A percentile compares a stretch with the other conserved stretches of the same genome.
These are phyloP conservation scores for Urophycis tenuis DNA, from an alignment of 2,797 vertebrate genomes.

Conservation along the genomic window DNA sequence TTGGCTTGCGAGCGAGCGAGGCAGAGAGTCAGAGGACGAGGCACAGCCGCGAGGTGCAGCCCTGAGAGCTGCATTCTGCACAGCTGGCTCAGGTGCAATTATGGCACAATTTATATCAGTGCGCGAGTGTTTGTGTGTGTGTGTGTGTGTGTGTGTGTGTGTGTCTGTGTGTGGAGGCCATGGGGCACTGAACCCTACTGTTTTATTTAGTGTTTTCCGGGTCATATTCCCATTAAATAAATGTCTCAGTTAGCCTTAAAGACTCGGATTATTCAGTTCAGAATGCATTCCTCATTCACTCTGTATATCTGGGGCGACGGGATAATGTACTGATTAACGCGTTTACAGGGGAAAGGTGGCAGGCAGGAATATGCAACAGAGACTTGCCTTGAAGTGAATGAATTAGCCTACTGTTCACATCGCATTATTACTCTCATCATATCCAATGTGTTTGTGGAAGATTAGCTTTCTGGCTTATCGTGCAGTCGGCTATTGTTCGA, in stretches of 20 bases:
- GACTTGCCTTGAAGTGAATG: conserved; percentile 55
- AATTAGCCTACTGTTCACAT: conserved; percentile 66
- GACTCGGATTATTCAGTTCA: conserved; percentile 50
- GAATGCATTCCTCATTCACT: conserved; percentile 62
- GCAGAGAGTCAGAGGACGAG: no score
- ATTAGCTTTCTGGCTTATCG: conserved; percentile 48
- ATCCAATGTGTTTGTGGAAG: conserved; percentile 55
- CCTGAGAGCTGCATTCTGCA: conserved; percentile 57
- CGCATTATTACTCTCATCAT: conserved; percentile 52
- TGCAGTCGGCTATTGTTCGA: background rate
- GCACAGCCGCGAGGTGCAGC: conserved; percentile 39
- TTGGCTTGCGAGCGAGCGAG: conserved; percentile 59
- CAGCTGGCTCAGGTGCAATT: conserved; percentile 52
- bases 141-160: conserved; percentile 19
- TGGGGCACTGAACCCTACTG: no score
- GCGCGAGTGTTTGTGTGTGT: conserved; percentile 22
- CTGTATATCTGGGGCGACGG: conserved; percentile 60
- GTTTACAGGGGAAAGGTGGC: conserved; percentile 59
- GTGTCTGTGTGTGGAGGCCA: conserved; percentile 14
- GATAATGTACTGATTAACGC: conserved; percentile 67
- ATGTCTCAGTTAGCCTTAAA: background rate
- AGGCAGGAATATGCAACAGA: conserved; percentile 65
- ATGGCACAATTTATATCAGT: conserved; percentile 47
- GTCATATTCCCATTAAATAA: background rate
- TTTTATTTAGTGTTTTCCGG: no score